Percentiles rank a stretch among this genome's conserved stretches.
phyloP scores from a whole-genome alignment of 2,113 vertebrate genomes.

The Prionailurus viverrinus region DNA sequence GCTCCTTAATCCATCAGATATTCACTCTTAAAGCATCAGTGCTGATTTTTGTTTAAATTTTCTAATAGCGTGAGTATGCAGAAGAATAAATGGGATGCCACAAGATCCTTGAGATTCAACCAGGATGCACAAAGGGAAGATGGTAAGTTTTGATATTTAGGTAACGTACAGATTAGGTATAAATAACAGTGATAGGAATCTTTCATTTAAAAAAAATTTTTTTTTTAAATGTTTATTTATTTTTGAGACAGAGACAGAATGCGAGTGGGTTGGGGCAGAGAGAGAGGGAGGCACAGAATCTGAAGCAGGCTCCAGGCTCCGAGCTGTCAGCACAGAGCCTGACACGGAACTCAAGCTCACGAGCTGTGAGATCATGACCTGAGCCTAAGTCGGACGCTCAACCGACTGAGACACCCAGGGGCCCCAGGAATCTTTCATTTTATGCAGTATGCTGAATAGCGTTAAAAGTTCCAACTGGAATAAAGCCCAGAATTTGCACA shows the following conservation, averaged over 20 bases:
- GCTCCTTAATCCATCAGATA: conserved; percentile 10
- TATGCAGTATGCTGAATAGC: conserved; percentile 3
- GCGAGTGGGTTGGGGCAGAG: no score
- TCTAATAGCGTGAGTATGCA: conserved; percentile 93
- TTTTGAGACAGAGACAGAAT: no score
- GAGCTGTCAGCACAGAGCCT: no score
- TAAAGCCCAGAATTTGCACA: background rate
- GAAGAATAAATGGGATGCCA: conserved; percentile 97
- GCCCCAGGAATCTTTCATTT: background rate
- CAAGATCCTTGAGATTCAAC: conserved; percentile 96
- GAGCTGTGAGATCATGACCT: no score
- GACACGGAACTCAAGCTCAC: no score
- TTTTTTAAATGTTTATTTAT: no score
- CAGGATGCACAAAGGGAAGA: conserved; percentile 98
- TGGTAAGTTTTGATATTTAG: conserved; percentile 87
- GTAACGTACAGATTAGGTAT: conserved; percentile 26
- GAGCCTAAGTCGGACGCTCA: no score
- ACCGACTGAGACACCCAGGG: no score
- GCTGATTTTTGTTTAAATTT: conserved; percentile 65
- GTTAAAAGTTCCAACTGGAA: background rate
- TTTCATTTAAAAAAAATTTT: background rate
- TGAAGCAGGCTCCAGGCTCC: no score
- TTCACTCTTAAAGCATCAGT: background rate
- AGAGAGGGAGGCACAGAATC: no score
- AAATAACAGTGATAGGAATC: conserved; percentile 13